These are phyloP conservation scores for Stegana nigrithorax DNA, from an alignment of 2,888 invertebrate genomes.

Conservation along the genomic window DNA sequence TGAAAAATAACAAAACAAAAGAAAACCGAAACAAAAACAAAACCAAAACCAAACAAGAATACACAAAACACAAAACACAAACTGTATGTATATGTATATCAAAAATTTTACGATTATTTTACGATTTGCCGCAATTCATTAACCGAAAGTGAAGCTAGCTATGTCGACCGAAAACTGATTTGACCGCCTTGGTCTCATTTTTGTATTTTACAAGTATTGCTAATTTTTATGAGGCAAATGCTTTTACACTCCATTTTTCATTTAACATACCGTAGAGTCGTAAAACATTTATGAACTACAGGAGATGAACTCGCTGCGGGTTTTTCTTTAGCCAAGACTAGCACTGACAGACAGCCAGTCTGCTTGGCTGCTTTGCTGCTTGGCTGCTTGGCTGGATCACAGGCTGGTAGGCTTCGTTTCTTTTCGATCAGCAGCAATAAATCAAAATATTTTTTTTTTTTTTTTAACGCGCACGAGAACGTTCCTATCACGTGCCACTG, in stretches of 20 bases:
- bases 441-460: slow-evolving; percentile 22
- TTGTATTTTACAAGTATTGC: slow-evolving; percentile 44
- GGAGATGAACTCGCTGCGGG: too few relatives aligned
- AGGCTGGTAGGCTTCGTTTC: background rate
- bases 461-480: slow-evolving; percentile 2
- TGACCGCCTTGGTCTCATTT: slow-evolving; percentile 5
- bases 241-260: slow-evolving; percentile 59
- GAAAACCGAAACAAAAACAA: too few relatives aligned
- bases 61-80: too few relatives aligned
- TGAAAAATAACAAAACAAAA: background rate
- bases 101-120: too few relatives aligned
- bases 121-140: slow-evolving; percentile 2
- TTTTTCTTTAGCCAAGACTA: too few relatives aligned
- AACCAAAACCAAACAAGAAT: too few relatives aligned
- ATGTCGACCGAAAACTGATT: background rate
- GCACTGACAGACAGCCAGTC: background rate
- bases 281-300: slow-evolving; percentile 43
- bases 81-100: too few relatives aligned
- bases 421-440: slow-evolving; percentile 15
- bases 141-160: background rate
- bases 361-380: background rate
- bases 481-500: slow-evolving; percentile 30
- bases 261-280: slow-evolving; percentile 50
- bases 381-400: background rate
- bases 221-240: slow-evolving; percentile 54